Base-by-base conservation (phyloP, 2,797 vertebrate species). In the Notolepis coatsorum region DNA sequence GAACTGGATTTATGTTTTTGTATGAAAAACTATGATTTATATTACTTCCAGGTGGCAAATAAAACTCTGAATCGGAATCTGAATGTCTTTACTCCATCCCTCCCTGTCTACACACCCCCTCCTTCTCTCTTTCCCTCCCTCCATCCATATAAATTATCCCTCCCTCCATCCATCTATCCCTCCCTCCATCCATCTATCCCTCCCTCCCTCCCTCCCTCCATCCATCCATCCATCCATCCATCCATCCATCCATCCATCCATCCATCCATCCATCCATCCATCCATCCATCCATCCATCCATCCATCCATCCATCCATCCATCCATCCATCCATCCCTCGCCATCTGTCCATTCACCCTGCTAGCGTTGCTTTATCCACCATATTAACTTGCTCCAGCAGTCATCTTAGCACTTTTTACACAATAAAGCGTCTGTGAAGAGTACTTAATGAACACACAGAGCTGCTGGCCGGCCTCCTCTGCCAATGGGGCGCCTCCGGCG, bases 271-370 rank as follows among this genome's bases (percentile, higher is more conserved):
- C 15, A 18, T 35, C 42, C 21, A 18, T 27, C 30, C 1, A 20
- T 31, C 17, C 28, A n/a, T 9, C 49, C 7, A 12, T 28, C 15
- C 18, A 4, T 42, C 12, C 24, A 27, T 33, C 31, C 49, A 49
- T 61, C 57, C 39, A 49, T 77, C 69, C 66, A 8, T 64, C 73
- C 48, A 73, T 67, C 53, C 69, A 45, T 80, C 61, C 30, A 37
- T 75, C 68, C 58, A 61, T 70, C 71, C 69, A 71, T 86, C 66
- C 67, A 1, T 59, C 77, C 28, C 61, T 61, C 51, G 5, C 83
- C 79, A 83, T 84, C 79, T 81, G 82, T 80, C 78, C 75, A 23
- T 47, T 64, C 61, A 58, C 71, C 62, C 54, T 60, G 55, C 25
- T 48, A 33, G 52, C 49, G 5, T 77, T 72, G n/a, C n/a, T 69